Conservation (phyloP, 2,888 invertebrate genomes). For the Drosophila planitibia region DNA sequence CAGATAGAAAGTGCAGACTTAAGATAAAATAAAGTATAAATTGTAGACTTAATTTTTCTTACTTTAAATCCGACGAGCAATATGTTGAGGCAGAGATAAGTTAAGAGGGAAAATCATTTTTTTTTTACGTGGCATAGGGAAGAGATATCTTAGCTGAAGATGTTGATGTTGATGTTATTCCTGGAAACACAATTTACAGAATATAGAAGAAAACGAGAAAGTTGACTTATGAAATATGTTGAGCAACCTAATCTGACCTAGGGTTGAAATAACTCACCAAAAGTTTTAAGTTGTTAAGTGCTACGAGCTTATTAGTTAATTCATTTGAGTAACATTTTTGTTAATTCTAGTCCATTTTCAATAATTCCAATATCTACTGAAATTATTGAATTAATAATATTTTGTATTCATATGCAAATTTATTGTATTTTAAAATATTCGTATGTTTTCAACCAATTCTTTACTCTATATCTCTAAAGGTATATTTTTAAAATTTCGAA, state of each 20-base stretch:
- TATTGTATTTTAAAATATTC: no score
- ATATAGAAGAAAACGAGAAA: neutral
- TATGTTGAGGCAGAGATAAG: slow-evolving; percentile 14
- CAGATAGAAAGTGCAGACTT: slow-evolving; percentile 11
- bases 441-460: neutral
- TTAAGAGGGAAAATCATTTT: neutral
- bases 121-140: no score
- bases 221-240: no score
- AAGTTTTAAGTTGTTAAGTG: neutral
- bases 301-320: no score
- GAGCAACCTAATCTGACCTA: neutral
- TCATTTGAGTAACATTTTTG: no score
- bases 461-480: neutral
- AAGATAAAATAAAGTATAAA: slow-evolving; percentile 26
- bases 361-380: neutral
- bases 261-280: neutral
- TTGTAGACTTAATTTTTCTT: slow-evolving; percentile 8
- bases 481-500: neutral
- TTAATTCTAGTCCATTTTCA: neutral
- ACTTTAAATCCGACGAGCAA: slow-evolving; percentile 15
- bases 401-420: no score
- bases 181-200: neutral
- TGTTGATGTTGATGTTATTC: neutral
- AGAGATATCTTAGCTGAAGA: no score
- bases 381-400: no score